phyloP scores from a whole-genome alignment of 1,140 invertebrate species.

The Cydia fagiglandana region DNA sequence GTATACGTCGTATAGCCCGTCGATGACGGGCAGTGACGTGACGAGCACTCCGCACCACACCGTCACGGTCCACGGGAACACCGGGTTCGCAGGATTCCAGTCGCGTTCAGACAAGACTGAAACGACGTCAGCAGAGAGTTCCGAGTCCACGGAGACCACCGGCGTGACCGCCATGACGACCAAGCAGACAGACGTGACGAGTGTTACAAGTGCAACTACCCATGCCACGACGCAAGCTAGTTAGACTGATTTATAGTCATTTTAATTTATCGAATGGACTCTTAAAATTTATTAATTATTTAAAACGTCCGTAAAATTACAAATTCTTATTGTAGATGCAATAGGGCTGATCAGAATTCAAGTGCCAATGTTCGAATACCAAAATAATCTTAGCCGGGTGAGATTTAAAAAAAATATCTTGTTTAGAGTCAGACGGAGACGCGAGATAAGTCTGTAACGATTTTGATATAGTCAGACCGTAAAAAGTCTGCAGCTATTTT shows the following conservation, averaged over 20 bases:
- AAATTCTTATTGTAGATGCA: too few species aligned
- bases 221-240: background rate
- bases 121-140: constrained; percentile 4
- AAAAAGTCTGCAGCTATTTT: too few species aligned
- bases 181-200: background rate
- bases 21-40: constrained; percentile 33
- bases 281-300: background rate
- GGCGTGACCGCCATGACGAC: background rate
- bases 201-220: background rate
- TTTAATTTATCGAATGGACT: background rate
- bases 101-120: constrained; percentile 51
- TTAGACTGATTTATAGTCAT: background rate
- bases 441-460: too few species aligned
- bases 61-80: constrained; percentile 60
- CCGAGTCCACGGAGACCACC: constrained; percentile 1
- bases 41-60: constrained; percentile 49
- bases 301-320: background rate
- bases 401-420: background rate
- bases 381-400: background rate
- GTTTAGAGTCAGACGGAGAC: too few species aligned
- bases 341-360: too few species aligned
- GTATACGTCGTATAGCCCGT: background rate
- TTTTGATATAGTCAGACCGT: too few species aligned
- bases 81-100: constrained; percentile 54
- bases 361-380: background rate